Evolutionary conservation across 1,140 invertebrate species (phyloP).

Genomic region (Bacillus rossius): DNA sequence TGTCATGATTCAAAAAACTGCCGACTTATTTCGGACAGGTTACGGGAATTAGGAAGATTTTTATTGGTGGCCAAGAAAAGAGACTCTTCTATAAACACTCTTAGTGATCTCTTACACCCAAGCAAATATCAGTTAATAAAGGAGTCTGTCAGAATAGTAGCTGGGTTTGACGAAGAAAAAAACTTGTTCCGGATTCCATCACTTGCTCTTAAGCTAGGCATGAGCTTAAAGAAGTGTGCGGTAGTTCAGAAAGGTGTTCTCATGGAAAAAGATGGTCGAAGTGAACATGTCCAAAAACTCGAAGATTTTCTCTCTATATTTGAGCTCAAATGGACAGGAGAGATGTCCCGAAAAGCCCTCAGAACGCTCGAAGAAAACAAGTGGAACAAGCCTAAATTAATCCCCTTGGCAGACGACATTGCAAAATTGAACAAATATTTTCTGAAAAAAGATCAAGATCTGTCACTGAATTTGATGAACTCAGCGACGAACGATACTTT

Average conservation of each 20-base stretch:
- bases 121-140: not conserved
- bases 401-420: not conserved
- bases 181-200: not conserved
- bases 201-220: not conserved
- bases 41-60: constrained; percentile 7
- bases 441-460: not conserved
- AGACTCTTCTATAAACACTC: not conserved
- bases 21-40: not conserved
- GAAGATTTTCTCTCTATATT: constrained; percentile 1
- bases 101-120: not conserved
- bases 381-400: not conserved
- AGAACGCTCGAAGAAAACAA: constrained; percentile 6
- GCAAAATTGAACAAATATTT: too few species aligned
- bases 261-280: not conserved
- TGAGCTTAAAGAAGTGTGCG: constrained; percentile 4
- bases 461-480: not conserved
- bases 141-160: not conserved
- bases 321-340: not conserved
- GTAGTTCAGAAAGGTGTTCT: not conserved
- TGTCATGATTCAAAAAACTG: not conserved
- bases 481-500: not conserved
- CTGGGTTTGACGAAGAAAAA: not conserved
- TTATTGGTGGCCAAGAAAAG: not conserved
- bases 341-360: not conserved
- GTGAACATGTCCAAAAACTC: not conserved